A percentile compares a stretch with the other conserved stretches of the same genome.
Conservation (phyloP, 2,797 vertebrate genomes). For the Gobio occitaniae region DNA sequence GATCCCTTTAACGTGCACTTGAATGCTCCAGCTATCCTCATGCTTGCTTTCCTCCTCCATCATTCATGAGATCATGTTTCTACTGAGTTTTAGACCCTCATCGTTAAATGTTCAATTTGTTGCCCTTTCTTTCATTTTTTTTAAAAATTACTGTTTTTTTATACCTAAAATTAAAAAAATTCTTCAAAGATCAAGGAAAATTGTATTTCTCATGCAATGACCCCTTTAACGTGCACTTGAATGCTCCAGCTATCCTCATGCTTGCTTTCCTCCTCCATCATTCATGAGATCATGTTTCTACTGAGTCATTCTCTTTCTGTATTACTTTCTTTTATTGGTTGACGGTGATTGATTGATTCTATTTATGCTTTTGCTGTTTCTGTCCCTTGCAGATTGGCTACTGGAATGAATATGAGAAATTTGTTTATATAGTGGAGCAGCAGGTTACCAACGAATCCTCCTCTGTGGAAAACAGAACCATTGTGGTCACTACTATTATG, state of each 20-base stretch:
- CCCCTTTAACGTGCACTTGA: background rate
- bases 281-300: conserved; percentile 16
- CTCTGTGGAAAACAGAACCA: conserved; percentile 89
- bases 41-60: conserved; percentile 7
- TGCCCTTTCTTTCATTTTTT: background rate
- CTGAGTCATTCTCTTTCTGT: conserved; percentile 25
- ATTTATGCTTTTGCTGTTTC: conserved; percentile 68
- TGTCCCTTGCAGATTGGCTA: conserved; percentile 88
- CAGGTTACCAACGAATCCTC: conserved; percentile 84
- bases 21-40: background rate
- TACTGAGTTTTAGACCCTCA: conserved; percentile 13
- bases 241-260: background rate
- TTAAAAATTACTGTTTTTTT: background rate
- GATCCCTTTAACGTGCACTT: background rate
- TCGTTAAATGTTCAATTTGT: background rate
- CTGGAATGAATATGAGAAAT: conserved; percentile 91
- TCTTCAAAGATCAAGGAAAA: background rate
- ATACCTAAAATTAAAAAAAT: background rate
- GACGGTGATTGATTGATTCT: conserved; percentile 19
- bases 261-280: conserved; percentile 9
- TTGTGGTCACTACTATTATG: conserved; percentile 91
- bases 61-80: conserved; percentile 15
- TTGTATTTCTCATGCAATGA: background rate
- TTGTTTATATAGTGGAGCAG: conserved; percentile 90
- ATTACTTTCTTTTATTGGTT: conserved; percentile 8